Evolutionary conservation across 1,140 invertebrate genomes (phyloP), one percentile per base, ranked within the genome.

Genomic region (Drosophila hydei): DNA sequence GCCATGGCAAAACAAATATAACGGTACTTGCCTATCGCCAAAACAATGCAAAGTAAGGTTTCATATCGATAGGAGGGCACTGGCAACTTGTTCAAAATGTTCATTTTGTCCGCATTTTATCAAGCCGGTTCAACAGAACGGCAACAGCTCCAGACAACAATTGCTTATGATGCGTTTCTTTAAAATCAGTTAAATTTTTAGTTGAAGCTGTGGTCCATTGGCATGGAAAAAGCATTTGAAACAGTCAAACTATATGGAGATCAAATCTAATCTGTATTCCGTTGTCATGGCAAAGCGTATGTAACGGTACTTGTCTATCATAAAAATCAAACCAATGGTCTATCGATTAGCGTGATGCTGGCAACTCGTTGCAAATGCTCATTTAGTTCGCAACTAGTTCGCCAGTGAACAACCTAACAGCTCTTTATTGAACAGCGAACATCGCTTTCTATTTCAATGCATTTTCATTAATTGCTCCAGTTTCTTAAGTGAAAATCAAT

Each of bases 391-490:
- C 43, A 30, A 48, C 47, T 16, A 23, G 47, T 48, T 52, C 47
- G 7, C 23, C 12, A 1, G 47, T 27, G 47, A 23, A 48, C 47
- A 21, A 1, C 16, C 11, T 11, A 47, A 16, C 43, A 60, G 27
- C 27, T 14, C 23, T 51, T 23, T 25, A 62, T 60, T 50, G 21
- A 27, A 16, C 47, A 14, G 3, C 23, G 48, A 27, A 45, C 51
- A 64, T 64, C 79, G 79, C 79, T 81, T 81, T 81, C 79, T 81
- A 79, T 81, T 83, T 81, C 75, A 74, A 68, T 78, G 61, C 58
- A 56, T 78, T 75, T 81, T 77, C 65, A 77, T 83, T 63, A 65
- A 65, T 77, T 83, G 78, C 71, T 83, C 79, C 69, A 80, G 62
- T 80, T 80, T 63, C 56, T 64, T 65, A 65, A 83, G 79, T 78